A percentile compares a stretch with the other conserved stretches of the same genome.
phyloP scores from a whole-genome alignment of 2,797 vertebrate genomes.

The Garrulus glandarius region DNA sequence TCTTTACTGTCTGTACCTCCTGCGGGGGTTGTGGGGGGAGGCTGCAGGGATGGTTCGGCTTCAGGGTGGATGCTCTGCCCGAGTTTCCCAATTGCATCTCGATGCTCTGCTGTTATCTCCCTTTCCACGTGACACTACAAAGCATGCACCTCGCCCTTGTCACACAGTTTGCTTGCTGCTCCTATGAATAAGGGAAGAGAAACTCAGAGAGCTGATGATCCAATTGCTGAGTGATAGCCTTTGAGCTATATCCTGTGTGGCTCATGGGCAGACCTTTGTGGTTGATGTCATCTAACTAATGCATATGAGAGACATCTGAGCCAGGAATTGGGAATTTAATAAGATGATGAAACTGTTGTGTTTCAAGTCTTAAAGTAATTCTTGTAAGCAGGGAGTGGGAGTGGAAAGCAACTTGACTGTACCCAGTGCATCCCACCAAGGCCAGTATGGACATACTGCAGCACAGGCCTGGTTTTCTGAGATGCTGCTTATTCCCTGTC shows the following conservation, averaged over 20 bases:
- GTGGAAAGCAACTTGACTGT: neutral
- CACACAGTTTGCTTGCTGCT: neutral
- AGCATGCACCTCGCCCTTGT: neutral
- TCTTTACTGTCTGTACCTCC: neutral
- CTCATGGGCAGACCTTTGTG: neutral
- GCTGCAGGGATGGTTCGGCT: neutral
- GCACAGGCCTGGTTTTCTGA: neutral
- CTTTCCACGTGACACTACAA: neutral
- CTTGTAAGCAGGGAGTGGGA: neutral
- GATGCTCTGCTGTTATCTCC: neutral
- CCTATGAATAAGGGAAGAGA: neutral
- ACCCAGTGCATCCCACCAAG: neutral
- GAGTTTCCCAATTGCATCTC: neutral
- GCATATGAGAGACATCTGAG: neutral
- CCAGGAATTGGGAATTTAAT: neutral
- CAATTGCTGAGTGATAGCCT: neutral
- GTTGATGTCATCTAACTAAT: neutral
- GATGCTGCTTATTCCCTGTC: neutral
- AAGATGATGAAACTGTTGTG: neutral
- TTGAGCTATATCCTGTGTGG: neutral
- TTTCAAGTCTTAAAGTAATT: constrained; percentile 10
- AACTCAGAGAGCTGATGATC: neutral
- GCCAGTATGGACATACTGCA: neutral
- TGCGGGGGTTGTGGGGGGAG: neutral
- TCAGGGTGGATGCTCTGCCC: neutral